Evolutionary conservation across 2,888 invertebrate species (phyloP), one percentile per base, ranked within the genome.

Genomic region (Drosophila acutilabella): DNA sequence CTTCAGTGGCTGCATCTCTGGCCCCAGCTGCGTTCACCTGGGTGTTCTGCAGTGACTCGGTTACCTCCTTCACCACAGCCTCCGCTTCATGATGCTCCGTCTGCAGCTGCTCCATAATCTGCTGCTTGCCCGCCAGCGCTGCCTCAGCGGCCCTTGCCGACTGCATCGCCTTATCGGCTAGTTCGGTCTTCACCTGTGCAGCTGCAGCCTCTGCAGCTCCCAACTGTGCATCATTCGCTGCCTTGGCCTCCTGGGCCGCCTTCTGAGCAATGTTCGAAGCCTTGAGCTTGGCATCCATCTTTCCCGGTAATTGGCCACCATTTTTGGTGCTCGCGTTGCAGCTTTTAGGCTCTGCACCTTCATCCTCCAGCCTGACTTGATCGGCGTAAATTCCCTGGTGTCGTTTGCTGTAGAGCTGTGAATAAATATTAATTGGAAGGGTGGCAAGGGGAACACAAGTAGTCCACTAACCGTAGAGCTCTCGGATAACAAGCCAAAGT

Each of bases 111-210:
- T 95, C 94, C 0, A 95, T 94, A 20, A 96, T 94, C 18, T 95
- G 94, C 81, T 95, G 95, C 78, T 96, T 96, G 0, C 95, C 96
- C 3, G 95, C 94, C 1, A 95, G 90, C 0, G 95, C 95, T 0
- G 95, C 95, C 87, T 95, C 95, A 0, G 95, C 96, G 0, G 95
- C 95, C 82, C 95, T 94, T 0, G 96, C 95, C 0, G 96, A 95
- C 91, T 95, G 94, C 4, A 95, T 91, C 0, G 96, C 96, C 83
- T 95, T 95, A 78, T 95, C 95, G 0, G 96, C 96, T 56, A 96
- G 89, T 91, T 96, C 95, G 0, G 94, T 93, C 91, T 96, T 96
- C 0, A 95, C 94, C 93, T 96, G 95, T 1, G 95, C 95, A 0
- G 95, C 94, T 80, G 95, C 94, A 77, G 96, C 95, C 0, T 95